Conservation (phyloP, 2,113 vertebrate species). For the Nicator chloris region DNA sequence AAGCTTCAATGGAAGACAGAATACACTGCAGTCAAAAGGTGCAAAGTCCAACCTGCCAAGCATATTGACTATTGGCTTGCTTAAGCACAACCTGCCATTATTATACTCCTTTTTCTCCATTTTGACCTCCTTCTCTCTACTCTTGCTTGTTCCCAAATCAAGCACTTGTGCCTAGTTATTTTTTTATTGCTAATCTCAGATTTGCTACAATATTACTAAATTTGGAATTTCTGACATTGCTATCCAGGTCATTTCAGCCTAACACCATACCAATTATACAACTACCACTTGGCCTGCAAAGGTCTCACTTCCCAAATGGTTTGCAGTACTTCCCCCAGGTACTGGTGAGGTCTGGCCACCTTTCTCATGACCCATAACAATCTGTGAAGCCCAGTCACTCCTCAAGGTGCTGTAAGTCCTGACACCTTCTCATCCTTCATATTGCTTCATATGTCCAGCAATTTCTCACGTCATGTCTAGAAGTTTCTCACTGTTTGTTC, state of each 20-base stretch:
- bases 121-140: not conserved
- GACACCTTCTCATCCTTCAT: not conserved
- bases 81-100: not conserved
- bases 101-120: not conserved
- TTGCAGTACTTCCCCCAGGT: not conserved
- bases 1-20: not conserved
- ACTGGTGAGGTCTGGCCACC: not conserved
- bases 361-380: not conserved
- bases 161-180: not conserved
- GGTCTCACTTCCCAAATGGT: not conserved
- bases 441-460: not conserved
- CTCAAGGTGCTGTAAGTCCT: accelerated
- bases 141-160: not conserved
- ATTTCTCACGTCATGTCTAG: accelerated
- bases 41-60: not conserved
- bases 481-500: not conserved
- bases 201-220: not conserved
- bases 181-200: not conserved
- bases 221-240: not conserved
- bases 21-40: not conserved
- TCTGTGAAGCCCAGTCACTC: not conserved
- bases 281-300: not conserved
- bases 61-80: not conserved
- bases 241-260: not conserved
- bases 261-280: not conserved